Evolutionary conservation across 2,797 vertebrate genomes (phyloP).

Genomic region (Channallabes apus): DNA sequence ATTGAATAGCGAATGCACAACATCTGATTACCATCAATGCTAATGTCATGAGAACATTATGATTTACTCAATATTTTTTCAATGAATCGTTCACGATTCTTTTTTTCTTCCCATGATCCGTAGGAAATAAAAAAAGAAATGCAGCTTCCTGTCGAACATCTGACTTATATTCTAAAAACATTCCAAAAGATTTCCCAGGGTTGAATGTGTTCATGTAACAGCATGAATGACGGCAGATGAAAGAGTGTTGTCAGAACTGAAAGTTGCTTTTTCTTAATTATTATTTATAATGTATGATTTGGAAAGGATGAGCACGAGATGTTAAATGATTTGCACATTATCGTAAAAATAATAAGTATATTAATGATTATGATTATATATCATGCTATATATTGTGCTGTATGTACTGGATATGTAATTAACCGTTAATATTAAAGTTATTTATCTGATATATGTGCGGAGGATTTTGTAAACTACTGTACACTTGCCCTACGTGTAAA

Average conservation of each 20-base stretch:
- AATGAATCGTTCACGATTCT: neutral
- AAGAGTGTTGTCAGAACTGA: neutral
- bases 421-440: neutral
- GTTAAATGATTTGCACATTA: neutral
- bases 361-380: neutral
- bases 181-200: neutral
- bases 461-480: neutral
- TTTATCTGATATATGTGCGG: neutral
- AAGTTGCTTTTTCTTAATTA: neutral
- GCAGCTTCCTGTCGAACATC: slow-evolving; percentile 4
- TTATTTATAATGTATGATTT: neutral
- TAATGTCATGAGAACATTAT: neutral
- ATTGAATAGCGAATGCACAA: neutral
- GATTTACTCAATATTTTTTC: neutral
- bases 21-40: neutral
- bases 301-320: neutral
- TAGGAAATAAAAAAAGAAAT: neutral
- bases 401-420: neutral
- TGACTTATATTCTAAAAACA: neutral
- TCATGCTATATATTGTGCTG: neutral
- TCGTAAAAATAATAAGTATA: neutral
- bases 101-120: neutral
- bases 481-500: neutral
- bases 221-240: neutral
- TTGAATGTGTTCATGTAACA: neutral